phyloP scores from a whole-genome alignment of 2,113 vertebrate genomes.

The Cygnus buccinator region DNA sequence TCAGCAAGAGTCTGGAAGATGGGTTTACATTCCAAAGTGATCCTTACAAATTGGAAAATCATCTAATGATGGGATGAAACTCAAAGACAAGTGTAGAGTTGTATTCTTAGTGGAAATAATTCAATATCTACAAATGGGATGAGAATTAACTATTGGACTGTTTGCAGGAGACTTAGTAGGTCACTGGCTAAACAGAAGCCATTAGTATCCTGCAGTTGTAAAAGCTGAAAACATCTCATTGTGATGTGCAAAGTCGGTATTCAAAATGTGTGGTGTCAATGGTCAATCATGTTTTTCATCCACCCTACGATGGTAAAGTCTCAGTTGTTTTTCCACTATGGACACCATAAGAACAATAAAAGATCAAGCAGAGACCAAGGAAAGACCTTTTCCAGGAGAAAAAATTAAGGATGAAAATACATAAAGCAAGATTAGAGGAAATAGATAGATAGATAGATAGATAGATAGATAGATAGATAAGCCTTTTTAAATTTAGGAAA shows the following conservation, averaged over 20 bases:
- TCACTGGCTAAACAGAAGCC: not conserved
- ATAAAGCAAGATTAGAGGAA: not conserved
- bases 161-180: not conserved
- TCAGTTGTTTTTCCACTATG: not conserved
- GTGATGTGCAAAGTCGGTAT: not conserved
- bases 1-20: not conserved
- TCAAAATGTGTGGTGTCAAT: not conserved
- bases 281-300: not conserved
- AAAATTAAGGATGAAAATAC: not conserved
- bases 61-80: not conserved
- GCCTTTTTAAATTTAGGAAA: rapidly evolving
- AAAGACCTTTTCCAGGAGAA: not conserved
- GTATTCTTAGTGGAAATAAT: not conserved
- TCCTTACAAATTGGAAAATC: not conserved
- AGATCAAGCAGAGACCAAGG: not conserved
- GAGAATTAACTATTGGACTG: not conserved
- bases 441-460: not conserved
- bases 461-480: not conserved
- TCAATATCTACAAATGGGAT: not conserved
- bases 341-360: not conserved
- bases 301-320: not conserved
- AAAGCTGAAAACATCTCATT: not conserved
- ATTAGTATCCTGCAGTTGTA: not conserved
- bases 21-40: not conserved
- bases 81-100: not conserved